phyloP scores from a whole-genome alignment of 2,113 vertebrate genomes.

The Coptodon rendalli region DNA sequence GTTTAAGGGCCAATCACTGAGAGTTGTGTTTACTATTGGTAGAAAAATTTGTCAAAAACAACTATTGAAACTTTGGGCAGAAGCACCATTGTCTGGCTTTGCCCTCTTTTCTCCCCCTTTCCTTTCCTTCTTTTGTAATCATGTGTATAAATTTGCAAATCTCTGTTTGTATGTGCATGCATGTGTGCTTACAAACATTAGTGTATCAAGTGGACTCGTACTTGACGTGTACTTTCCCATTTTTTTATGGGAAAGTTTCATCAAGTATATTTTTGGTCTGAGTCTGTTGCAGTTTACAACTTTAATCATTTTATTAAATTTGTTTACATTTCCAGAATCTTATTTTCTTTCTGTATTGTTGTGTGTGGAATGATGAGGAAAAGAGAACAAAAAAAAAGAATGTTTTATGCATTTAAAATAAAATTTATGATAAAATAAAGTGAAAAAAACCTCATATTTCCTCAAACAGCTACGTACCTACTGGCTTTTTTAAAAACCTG shows the following conservation, averaged over 20 bases:
- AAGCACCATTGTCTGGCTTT: background rate
- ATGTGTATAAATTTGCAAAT: background rate
- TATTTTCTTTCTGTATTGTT: background rate
- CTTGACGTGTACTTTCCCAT: background rate
- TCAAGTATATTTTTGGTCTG: background rate
- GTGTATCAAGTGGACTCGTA: background rate
- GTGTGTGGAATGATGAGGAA: background rate
- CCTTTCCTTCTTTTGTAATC: background rate
- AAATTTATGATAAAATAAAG: rapidly evolving
- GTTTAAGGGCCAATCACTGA: background rate
- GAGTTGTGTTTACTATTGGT: conserved; percentile 27
- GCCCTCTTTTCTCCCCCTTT: background rate
- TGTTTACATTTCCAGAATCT: background rate
- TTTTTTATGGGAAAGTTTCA: background rate
- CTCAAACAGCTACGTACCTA: background rate
- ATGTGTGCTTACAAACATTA: background rate
- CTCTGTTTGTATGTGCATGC: background rate
- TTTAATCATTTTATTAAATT: background rate
- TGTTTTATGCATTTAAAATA: background rate
- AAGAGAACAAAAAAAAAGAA: background rate
- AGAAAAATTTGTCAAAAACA: conserved; percentile 36
- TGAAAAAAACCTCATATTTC: background rate
- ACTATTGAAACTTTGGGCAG: background rate
- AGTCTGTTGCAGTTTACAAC: background rate
- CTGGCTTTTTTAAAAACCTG: background rate